Evolutionary conservation across 2,797 vertebrate species (phyloP).

Genomic region (Micropoecilia bifurca): DNA sequence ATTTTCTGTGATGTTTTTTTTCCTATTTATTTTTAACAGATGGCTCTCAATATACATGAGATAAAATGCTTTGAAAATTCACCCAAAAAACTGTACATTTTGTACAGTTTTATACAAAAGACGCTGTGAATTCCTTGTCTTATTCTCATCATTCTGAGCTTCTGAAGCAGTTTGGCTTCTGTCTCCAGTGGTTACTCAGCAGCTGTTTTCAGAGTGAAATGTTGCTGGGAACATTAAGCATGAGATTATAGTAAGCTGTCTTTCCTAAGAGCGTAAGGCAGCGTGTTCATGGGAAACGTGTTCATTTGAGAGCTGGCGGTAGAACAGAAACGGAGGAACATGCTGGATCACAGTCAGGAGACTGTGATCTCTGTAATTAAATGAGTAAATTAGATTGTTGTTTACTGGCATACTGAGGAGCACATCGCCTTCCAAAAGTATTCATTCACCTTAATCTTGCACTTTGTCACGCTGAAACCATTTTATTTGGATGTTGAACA

Average conservation of each 20-base stretch:
- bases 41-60: no score
- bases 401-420: not conserved
- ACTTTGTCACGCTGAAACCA: not conserved
- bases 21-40: not conserved
- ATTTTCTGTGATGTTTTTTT: not conserved
- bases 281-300: constrained; percentile 20
- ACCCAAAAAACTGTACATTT: not conserved
- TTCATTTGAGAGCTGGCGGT: constrained; percentile 27
- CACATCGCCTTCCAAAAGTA: not conserved
- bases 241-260: constrained; percentile 14
- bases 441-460: not conserved
- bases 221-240: constrained; percentile 13
- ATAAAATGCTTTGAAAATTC: not conserved
- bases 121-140: not conserved
- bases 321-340: constrained; percentile 7
- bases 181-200: constrained; percentile 5
- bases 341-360: no score
- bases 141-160: constrained; percentile 2
- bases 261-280: constrained; percentile 14
- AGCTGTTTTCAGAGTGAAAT: constrained; percentile 14
- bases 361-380: constrained; percentile 12
- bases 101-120: not conserved
- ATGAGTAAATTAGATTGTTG: constrained; percentile 19
- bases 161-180: not conserved
- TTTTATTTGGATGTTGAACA: not conserved